Conservation (phyloP, 1,140 invertebrate genomes). For the Dinoponera quadriceps region DNA sequence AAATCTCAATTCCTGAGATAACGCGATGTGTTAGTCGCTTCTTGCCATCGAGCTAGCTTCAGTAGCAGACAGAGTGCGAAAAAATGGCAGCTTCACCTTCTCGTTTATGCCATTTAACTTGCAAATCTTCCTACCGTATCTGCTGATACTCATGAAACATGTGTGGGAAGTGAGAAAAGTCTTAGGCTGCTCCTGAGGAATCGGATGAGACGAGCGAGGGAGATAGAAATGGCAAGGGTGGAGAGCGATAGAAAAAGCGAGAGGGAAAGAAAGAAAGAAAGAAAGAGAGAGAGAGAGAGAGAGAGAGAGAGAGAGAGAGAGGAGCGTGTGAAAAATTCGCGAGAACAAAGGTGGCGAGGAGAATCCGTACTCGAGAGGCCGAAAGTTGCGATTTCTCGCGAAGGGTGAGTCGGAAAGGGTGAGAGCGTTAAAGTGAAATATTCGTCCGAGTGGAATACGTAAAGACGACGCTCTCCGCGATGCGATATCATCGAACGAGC, state of each 20-base stretch:
- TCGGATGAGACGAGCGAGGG: conserved; percentile 49
- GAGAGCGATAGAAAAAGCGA: no score
- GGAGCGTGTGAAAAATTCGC: conserved; percentile 78
- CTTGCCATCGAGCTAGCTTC: conserved; percentile 25
- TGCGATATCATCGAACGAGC: not conserved
- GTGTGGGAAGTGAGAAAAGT: conserved; percentile 78
- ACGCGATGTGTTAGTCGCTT: not conserved
- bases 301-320: conserved; percentile 51
- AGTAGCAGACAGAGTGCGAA: conserved; percentile 61
- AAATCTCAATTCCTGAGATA: not conserved
- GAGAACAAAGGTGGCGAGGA: conserved; percentile 74
- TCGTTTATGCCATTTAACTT: conserved; percentile 83
- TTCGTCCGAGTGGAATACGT: conserved; percentile 35
- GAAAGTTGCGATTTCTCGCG: conserved; percentile 68
- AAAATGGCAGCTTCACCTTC: conserved; percentile 68
- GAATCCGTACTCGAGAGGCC: conserved; percentile 43
- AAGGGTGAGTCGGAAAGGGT: conserved; percentile 55
- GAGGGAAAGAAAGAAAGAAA: conserved; percentile 57
- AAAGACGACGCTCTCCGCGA: not conserved
- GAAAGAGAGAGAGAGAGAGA: conserved; percentile 45
- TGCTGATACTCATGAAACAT: conserved; percentile 76
- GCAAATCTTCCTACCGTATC: conserved; percentile 80
- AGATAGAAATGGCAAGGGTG: conserved; percentile 39
- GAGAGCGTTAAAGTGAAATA: conserved; percentile 63
- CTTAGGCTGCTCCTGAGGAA: conserved; percentile 57